Base-by-base conservation (phyloP, 2,797 vertebrate species). In the Hoplostethus atlanticus region DNA sequence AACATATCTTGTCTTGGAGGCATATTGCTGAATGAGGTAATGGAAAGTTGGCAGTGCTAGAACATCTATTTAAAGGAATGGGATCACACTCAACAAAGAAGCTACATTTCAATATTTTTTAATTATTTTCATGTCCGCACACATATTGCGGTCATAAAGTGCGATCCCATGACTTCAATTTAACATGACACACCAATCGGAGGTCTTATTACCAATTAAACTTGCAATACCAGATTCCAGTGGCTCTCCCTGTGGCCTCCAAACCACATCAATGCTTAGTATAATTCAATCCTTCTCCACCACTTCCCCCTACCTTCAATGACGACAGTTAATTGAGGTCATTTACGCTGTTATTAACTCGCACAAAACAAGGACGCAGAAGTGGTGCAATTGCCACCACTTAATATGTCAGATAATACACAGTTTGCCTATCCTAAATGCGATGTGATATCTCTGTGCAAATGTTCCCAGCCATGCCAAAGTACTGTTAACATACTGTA, bases 21-120 rank as follows among this genome's bases (percentile, higher is more conserved):
- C 83, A 80, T 70, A 64, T 73, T 79, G 64, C 68, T 62, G 69
- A 69, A 51, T 80, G 85, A 87, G 71, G 64, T 85, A 79, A 91
- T 87, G 86, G 83, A 84, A 84, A 89, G 71, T 79, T 82, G 72
- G 72, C 71, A 81, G 75, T 40, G 72, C 36, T 36, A 68, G 81
- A 83, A 77, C 69, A 73, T 83, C 76, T 87, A 83, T 83, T 90
- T 83, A 78, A 81, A 73, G 84, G 34, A 76, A 81, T 78, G 71
- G 64, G 81, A 87, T 76, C 77, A 74, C 55, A 31, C 65, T 80
- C 66, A 83, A 79, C 78, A 76, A 76, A 59, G 64, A 80, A 55
- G 58, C 55, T 63, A 58, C 25, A 57, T 63, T 73, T 76, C 16
- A 52, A 74, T 36, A 48, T 58, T 65, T 73, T 25, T 68, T 21